Conservation (phyloP, 2,888 invertebrate species). For the Cryptocephalus moraei region DNA sequence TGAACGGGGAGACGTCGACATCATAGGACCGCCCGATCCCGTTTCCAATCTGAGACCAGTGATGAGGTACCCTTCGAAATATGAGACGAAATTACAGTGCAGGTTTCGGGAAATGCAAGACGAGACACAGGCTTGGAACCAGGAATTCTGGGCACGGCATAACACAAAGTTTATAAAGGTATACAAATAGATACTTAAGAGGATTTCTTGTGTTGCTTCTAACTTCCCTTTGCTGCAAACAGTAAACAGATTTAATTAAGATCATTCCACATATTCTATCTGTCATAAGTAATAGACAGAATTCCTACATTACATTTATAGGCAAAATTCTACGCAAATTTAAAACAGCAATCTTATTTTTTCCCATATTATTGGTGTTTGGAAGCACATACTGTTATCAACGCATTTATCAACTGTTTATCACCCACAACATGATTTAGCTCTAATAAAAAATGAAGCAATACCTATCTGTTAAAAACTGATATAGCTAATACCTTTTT, state of each 20-base stretch:
- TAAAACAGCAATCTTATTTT: not conserved
- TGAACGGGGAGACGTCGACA: slow-evolving; percentile 41
- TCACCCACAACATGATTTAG: not conserved
- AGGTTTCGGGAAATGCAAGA: slow-evolving; percentile 52
- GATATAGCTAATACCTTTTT: not conserved
- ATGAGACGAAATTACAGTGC: slow-evolving; percentile 58
- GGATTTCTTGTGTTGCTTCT: too few relatives aligned
- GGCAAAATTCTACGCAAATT: not conserved
- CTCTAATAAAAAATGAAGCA: too few relatives aligned
- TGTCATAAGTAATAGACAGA: too few relatives aligned
- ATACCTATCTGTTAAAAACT: too few relatives aligned
- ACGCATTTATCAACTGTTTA: too few relatives aligned
- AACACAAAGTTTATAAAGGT: slow-evolving; percentile 67
- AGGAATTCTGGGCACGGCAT: slow-evolving; percentile 73
- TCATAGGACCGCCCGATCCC: slow-evolving; percentile 72
- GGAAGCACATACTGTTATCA: too few relatives aligned
- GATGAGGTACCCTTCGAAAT: slow-evolving; percentile 49
- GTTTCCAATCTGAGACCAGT: slow-evolving; percentile 69
- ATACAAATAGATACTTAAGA: too few relatives aligned
- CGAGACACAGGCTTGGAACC: slow-evolving; percentile 74
- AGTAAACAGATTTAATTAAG: too few relatives aligned
- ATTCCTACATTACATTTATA: too few relatives aligned
- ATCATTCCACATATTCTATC: too few relatives aligned
- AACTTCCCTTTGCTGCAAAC: too few relatives aligned
- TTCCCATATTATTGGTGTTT: too few relatives aligned